Evolutionary conservation across 1,140 invertebrate species (phyloP), one percentile per base, ranked within the genome.

Genomic region (Drosophila pallidifrons): DNA sequence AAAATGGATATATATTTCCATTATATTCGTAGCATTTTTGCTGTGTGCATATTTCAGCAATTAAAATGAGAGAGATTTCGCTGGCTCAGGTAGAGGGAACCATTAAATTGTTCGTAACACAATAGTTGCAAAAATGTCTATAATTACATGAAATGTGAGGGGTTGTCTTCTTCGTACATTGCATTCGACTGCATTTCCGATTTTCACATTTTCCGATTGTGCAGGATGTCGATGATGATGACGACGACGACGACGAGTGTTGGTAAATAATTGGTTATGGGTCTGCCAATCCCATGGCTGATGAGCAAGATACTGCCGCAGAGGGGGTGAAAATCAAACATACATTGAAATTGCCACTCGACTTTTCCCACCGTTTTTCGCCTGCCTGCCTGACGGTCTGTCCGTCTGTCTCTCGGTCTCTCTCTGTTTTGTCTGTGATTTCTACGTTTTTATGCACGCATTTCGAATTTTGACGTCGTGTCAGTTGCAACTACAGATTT

Each of bases 201-300:
- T 65, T 65, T 65, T 65, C 63, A 43, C 63, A 87, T 85, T 85
- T 52, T 57, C 45, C 69, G 43, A 67, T 67, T 67, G 51, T 73
- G 57, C 71, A 41, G 47, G 8, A 38, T 10, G 35, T 3, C 35
- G 8, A 38, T 10, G 35, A 38, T 10, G 35, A 51, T 20, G 61
- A 15, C 30, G 11, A 5, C 13, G 51, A 38, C 51, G 73, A 59
- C 16, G 35, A 64, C 35, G 82, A 79, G 76, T 82, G 80, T 86
- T 79, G 82, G 83, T 71, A 82, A 88, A 88, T 88, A 79, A 86
- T 86, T 86, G 82, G 82, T 86, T 88, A 86, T 77, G 83, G 83
- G 47, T 79, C 54, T 45, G 51, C 46, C 47, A 46, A 74, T 45
- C 38, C 46, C 32, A 81, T 32, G 57, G 64, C 64, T 38, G n/a